Conservation (phyloP, 2,888 invertebrate species). For the Tricholauxania praeusta region DNA sequence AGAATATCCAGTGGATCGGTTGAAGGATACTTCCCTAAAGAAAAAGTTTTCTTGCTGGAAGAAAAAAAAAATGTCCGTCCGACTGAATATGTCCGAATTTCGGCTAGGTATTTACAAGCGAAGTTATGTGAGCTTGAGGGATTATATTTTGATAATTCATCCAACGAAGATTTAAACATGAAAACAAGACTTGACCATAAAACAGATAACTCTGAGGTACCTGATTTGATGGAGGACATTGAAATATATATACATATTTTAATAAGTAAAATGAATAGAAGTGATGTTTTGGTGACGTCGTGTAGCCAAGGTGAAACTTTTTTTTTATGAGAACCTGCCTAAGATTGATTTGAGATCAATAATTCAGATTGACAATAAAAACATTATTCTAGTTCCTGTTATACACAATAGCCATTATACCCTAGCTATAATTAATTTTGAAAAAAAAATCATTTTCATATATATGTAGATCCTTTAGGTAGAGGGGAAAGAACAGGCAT, state of each 20-base stretch:
- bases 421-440: background rate
- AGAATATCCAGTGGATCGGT: conserved; percentile 13
- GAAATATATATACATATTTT: conserved; percentile 4
- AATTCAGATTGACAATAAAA: background rate
- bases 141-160: conserved; percentile 1
- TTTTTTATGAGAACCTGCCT: background rate
- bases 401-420: conserved; percentile 6
- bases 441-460: too few species aligned
- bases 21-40: conserved; percentile 14
- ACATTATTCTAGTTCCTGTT: background rate
- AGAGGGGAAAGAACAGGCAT: too few species aligned
- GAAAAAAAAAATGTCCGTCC: conserved; percentile 2
- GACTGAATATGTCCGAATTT: conserved; percentile 3
- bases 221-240: background rate
- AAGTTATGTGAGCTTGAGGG: conserved; percentile 7
- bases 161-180: background rate
- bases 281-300: background rate
- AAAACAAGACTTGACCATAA: background rate
- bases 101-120: background rate
- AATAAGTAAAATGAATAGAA: background rate
- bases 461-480: conserved; percentile 2
- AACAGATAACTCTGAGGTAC: background rate
- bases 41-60: background rate
- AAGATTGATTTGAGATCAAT: background rate
- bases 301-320: conserved; percentile 1